phyloP scores from a whole-genome alignment of 2,113 vertebrate species.

The Tonatia bakeri region DNA sequence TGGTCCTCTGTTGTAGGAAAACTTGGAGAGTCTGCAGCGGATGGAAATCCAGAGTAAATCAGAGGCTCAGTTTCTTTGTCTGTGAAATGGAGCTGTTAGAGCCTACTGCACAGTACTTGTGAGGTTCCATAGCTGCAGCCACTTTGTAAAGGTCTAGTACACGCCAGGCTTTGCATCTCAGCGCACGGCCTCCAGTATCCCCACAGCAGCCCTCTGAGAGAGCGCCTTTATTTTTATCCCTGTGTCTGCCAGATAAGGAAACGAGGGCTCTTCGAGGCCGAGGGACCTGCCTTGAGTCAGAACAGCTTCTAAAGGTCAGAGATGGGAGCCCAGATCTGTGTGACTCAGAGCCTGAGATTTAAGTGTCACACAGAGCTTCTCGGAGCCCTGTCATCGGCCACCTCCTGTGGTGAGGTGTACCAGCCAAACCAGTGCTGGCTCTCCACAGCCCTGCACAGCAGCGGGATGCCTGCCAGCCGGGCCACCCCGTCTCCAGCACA shows the following conservation, averaged over 20 bases:
- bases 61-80: neutral
- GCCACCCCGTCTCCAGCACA: neutral
- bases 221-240: neutral
- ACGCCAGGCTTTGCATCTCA: rapidly evolving
- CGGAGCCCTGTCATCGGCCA: rapidly evolving
- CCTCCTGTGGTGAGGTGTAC: rapidly evolving
- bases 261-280: neutral
- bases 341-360: neutral
- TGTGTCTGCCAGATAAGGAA: neutral
- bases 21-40: neutral
- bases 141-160: neutral
- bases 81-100: neutral
- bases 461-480: rapidly evolving
- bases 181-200: neutral
- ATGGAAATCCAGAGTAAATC: rapidly evolving
- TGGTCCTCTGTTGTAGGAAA: neutral
- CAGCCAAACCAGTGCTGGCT: neutral
- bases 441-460: rapidly evolving
- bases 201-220: neutral
- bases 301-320: neutral
- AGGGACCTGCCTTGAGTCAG: neutral
- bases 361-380: rapidly evolving
- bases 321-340: neutral
- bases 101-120: rapidly evolving
- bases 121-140: neutral